These are phyloP conservation scores for Physeter macrocephalus DNA, from an alignment of 2,113 vertebrate species.

Conservation along the genomic window DNA sequence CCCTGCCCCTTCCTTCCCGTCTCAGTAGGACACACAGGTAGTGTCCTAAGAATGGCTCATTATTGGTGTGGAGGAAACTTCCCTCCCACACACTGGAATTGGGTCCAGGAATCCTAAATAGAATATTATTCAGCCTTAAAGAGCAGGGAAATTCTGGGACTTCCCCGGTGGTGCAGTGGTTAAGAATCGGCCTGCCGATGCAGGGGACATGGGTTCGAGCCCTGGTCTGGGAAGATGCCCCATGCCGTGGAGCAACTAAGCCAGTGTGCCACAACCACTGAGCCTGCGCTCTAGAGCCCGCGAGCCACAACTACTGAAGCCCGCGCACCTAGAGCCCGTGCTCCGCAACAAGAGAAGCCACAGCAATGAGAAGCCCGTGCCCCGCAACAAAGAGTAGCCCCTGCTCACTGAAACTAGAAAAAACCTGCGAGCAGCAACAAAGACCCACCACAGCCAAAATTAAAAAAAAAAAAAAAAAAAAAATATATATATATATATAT, in stretches of 20 bases:
- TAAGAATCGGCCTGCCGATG: background rate
- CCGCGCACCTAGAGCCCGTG: no score
- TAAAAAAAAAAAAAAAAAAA: background rate
- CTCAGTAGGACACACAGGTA: background rate
- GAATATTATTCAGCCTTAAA: background rate
- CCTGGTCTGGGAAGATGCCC: background rate
- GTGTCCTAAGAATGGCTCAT: background rate
- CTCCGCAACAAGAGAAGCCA: background rate
- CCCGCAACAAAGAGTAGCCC: rapidly evolving
- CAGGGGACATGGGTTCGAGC: background rate
- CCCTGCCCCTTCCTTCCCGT: background rate
- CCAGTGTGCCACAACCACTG: background rate
- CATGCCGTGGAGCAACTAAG: background rate
- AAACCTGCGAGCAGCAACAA: background rate
- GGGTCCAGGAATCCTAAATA: background rate
- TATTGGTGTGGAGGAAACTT: background rate
- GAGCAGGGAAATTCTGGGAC: background rate
- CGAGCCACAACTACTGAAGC: no score
- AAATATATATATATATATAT: no score
- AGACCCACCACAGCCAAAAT: background rate
- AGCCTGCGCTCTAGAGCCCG: background rate
- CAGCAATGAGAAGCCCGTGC: background rate
- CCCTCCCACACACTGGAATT: background rate
- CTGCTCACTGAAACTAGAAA: background rate
- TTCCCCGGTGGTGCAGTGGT: background rate